Percentiles rank a stretch among this genome's conserved stretches.
phyloP scores from a whole-genome alignment of 2,888 invertebrate genomes.

The Hydraecia micacea region DNA sequence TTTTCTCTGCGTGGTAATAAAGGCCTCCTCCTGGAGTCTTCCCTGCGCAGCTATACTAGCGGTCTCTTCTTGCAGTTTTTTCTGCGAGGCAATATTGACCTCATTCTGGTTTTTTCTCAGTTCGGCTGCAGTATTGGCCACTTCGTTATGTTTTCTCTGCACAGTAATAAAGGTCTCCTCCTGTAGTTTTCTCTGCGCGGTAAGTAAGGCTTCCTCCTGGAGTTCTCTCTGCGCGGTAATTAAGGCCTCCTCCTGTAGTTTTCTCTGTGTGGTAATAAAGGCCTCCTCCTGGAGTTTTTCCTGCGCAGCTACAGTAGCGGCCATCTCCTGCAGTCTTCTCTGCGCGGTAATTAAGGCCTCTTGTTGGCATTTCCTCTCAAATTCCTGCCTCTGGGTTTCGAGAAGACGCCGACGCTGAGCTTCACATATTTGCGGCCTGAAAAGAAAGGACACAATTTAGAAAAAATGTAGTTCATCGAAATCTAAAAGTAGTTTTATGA shows the following conservation, averaged over 20 bases:
- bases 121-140: background rate
- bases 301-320: too few relatives aligned
- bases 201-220: too few relatives aligned
- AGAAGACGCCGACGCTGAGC: background rate
- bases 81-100: background rate
- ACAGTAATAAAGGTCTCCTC: too few relatives aligned
- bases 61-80: constrained; percentile 4
- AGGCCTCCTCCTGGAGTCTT: background rate
- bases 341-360: background rate
- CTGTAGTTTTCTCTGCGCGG: background rate
- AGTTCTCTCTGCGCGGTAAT: too few relatives aligned
- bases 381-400: background rate
- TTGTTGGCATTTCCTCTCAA: background rate
- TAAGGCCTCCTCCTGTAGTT: too few relatives aligned
- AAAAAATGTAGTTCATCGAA: too few relatives aligned
- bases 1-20: background rate
- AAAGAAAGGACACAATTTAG: background rate
- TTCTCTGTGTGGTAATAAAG: too few relatives aligned
- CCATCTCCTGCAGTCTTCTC: too few relatives aligned
- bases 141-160: background rate
- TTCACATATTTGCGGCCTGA: constrained; percentile 3
- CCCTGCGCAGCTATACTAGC: background rate
- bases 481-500: too few relatives aligned
- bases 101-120: background rate
- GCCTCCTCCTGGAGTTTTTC: too few relatives aligned